Percentiles rank a stretch among this genome's conserved stretches.
These are phyloP conservation scores for Nephrotoma appendiculata DNA, from an alignment of 2,888 invertebrate genomes.

Conservation along the genomic window DNA sequence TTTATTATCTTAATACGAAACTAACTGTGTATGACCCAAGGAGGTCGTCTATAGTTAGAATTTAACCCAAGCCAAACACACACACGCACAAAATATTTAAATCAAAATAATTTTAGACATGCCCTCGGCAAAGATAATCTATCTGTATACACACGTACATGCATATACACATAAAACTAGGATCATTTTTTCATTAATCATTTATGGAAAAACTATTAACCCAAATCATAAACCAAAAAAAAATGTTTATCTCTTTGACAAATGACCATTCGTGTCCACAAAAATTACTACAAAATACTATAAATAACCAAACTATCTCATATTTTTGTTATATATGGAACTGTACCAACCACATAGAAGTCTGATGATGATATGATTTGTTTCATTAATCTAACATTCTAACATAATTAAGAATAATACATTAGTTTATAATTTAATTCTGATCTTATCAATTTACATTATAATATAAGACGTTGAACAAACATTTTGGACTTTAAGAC, in stretches of 20 bases:
- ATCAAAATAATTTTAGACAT: not conserved
- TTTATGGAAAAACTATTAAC: not conserved
- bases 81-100: not conserved
- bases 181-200: not conserved
- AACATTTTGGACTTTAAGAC: not conserved
- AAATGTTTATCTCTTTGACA: not conserved
- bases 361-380: not conserved
- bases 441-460: not conserved
- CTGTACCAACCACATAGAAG: not conserved
- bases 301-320: not conserved
- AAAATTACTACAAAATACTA: not conserved
- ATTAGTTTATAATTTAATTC: not conserved
- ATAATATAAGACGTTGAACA: not conserved
- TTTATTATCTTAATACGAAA: not conserved
- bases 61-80: not conserved
- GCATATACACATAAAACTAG: not conserved
- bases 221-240: not conserved
- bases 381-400: not conserved
- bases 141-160: not conserved
- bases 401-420: not conserved
- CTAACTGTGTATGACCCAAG: not conserved
- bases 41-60: not conserved
- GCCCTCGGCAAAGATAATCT: not conserved
- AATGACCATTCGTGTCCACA: not conserved
- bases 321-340: not conserved